phyloP scores from a whole-genome alignment of 2,888 invertebrate species.

The Taenaris catops region DNA sequence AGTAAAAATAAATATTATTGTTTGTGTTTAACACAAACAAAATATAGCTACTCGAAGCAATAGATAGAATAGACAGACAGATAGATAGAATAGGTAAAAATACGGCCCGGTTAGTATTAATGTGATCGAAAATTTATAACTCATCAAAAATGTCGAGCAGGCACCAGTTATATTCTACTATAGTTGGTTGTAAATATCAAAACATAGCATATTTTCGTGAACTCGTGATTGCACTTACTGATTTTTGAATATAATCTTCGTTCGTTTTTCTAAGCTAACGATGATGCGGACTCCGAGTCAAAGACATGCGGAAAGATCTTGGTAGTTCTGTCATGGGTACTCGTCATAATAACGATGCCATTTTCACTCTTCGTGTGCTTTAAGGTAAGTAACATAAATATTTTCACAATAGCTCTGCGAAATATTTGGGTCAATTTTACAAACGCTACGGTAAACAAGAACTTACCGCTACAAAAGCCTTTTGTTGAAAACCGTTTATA shows the following conservation, averaged over 20 bases:
- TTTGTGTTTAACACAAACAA: too few species aligned
- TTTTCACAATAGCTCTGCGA: constrained; percentile 2
- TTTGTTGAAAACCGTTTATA: too few species aligned
- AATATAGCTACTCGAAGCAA: too few species aligned
- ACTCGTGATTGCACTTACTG: too few species aligned
- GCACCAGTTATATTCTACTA: constrained; percentile 57
- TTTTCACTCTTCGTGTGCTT: constrained; percentile 95
- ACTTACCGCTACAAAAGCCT: neutral
- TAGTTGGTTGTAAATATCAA: constrained; percentile 27
- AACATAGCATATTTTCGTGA: too few species aligned
- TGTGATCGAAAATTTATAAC: too few species aligned
- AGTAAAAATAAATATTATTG: too few species aligned
- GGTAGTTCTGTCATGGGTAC: constrained; percentile 88
- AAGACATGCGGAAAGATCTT: constrained; percentile 92
- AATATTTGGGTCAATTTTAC: constrained; percentile 1
- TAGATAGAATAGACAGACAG: too few species aligned
- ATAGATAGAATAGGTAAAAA: too few species aligned
- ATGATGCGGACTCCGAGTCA: constrained; percentile 81
- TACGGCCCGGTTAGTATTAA: too few species aligned
- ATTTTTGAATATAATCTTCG: too few species aligned
- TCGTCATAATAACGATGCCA: constrained; percentile 93
- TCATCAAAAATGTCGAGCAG: constrained; percentile 58
- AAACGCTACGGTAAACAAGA: neutral
- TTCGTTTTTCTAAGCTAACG: constrained; percentile 52
- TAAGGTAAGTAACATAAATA: constrained; percentile 82